Evolutionary conservation across 2,797 vertebrate species (phyloP).

Genomic region (Acanthiza pusilla): DNA sequence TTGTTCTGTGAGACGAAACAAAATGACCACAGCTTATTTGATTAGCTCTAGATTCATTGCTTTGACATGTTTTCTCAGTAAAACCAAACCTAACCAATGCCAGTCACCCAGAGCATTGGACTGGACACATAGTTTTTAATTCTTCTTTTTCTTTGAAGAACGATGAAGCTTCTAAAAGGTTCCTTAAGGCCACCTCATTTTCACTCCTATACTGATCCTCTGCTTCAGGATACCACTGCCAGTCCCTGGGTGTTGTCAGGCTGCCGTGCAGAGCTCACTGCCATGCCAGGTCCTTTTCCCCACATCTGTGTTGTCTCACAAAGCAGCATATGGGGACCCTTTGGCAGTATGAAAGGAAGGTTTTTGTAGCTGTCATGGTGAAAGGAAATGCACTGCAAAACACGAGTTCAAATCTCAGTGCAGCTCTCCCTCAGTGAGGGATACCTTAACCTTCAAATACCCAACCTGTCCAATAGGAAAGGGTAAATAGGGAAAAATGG

Average conservation of each 20-base stretch:
- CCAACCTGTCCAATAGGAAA: not conserved
- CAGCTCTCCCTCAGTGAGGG: not conserved
- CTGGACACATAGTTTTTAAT: not conserved
- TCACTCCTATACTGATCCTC: not conserved
- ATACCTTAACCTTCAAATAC: not conserved
- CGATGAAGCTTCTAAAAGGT: not conserved
- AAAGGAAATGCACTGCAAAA: not conserved
- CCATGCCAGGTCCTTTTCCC: not conserved
- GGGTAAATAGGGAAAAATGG: not conserved
- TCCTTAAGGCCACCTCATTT: not conserved
- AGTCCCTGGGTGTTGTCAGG: not conserved
- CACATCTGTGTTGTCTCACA: not conserved
- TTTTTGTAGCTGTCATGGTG: not conserved
- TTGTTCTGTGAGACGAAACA: not conserved
- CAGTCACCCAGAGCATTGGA: not conserved
- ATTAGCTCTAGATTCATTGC: not conserved
- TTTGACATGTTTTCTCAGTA: not conserved
- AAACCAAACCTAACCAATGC: not conserved
- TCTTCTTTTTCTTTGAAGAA: not conserved
- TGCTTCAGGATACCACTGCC: not conserved
- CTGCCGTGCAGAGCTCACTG: not conserved
- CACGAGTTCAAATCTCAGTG: not conserved
- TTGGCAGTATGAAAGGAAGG: not conserved
- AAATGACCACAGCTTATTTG: not conserved
- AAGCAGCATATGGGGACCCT: not conserved